These are phyloP conservation scores for Vespertilio murinus DNA, from an alignment of 2,797 vertebrate genomes.

Conservation along the genomic window DNA sequence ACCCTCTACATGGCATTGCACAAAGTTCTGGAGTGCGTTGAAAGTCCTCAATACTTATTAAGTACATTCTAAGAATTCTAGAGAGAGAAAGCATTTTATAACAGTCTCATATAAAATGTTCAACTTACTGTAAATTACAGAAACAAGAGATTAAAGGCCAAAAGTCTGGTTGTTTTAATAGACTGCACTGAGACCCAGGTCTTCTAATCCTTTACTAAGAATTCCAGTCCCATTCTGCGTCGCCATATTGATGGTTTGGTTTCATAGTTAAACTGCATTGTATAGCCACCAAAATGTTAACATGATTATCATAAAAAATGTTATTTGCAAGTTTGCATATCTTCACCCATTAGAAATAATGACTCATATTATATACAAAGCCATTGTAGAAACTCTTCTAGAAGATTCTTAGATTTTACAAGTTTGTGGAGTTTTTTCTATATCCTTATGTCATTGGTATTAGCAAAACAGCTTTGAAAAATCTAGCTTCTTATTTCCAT, in stretches of 20 bases:
- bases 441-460: not conserved
- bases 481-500: not conserved
- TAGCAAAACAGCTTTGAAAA: not conserved
- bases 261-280: conserved; percentile 3
- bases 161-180: not conserved
- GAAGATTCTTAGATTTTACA: not conserved
- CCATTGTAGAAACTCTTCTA: not conserved
- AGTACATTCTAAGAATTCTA: not conserved
- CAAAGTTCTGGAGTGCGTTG: not conserved
- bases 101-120: not conserved
- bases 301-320: not conserved
- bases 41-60: not conserved
- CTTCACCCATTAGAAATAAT: not conserved
- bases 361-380: not conserved
- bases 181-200: not conserved
- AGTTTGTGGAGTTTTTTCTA: not conserved
- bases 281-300: not conserved
- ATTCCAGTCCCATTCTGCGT: not conserved
- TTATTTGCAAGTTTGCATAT: not conserved
- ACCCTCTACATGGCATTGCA: not conserved
- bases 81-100: not conserved
- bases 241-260: not conserved
- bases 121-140: not conserved
- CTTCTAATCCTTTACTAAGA: not conserved
- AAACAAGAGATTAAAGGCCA: not conserved